These are phyloP conservation scores for Ceratitis capitata DNA, from an alignment of 1,140 invertebrate species.

Conservation along the genomic window DNA sequence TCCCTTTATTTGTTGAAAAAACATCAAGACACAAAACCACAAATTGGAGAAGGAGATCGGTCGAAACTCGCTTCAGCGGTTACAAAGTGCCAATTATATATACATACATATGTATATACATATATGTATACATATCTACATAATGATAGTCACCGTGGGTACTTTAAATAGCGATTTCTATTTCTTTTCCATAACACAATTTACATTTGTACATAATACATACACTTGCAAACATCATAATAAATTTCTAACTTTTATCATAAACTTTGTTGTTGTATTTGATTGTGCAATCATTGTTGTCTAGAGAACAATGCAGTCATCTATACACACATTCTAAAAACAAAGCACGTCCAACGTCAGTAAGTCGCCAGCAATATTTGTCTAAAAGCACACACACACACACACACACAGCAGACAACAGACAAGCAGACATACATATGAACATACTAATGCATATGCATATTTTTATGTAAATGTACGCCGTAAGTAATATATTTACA, in stretches of 20 bases:
- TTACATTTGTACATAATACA: neutral
- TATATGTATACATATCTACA: no score
- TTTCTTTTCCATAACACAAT: neutral
- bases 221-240: neutral
- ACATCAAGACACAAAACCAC: no score
- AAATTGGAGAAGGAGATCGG: no score
- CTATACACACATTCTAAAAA: neutral
- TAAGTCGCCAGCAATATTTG: conserved; percentile 1
- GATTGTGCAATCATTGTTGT: neutral
- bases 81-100: no score
- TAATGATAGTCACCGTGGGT: no score
- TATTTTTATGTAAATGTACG: neutral
- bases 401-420: no score
- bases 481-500: neutral
- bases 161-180: neutral
- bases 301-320: neutral
- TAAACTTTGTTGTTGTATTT: neutral
- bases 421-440: no score
- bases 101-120: no score
- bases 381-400: neutral
- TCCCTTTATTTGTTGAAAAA: no score
- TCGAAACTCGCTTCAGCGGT: no score
- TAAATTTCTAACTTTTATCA: conserved; percentile 6
- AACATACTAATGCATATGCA: neutral
- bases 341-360: neutral